Evolutionary conservation across 2,888 invertebrate species (phyloP), one percentile per base, ranked within the genome.

Genomic region (Octodonta nipae): DNA sequence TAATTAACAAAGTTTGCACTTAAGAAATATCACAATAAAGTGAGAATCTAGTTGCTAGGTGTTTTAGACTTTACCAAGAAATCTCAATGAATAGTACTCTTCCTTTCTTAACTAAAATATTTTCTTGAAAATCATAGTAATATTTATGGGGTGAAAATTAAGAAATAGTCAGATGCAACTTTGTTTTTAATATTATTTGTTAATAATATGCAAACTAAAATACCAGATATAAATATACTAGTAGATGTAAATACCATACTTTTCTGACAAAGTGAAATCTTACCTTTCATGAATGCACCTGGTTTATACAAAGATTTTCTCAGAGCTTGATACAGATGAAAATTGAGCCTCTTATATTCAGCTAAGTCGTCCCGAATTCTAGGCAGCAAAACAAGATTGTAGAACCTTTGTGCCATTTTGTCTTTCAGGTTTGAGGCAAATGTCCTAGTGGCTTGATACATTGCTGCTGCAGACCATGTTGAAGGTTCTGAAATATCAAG

Each of bases 401-500:
- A 92, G 64, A 92, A 95, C 25, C 92, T 68, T 56, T 96, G 95
- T 0, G 93, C 92, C 89, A 93, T 91, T 52, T 85, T 82, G 44
- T 91, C 89, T 52, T 91, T 92, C 17, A 96, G 66, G 60, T 93
- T 93, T 1, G 96, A 93, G n/a, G 89, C 82, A 61, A 98, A 99
- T 49, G 96, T 85, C 54, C 95, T 70, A 1, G 88, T 91, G 1
- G 86, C 91, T 63, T 79, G 92, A 60, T 91, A 95, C 84, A 98
- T 86, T 1, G 95, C 87, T 26, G 96, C 95, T 11, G 98, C 93
- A 33, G 89, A 85, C 98, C 98, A 99, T 25, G 73, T 76, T n/a
- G 86, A 78, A 5, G 98, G 96, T 60, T 88, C 85, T 56, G 11
- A 22, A 22, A 22, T 4, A n/a, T n/a, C n/a, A n/a, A n/a, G n/a